Percentiles rank a stretch among this genome's conserved stretches.
phyloP scores from a whole-genome alignment of 1,140 invertebrate species.

The Lanistes nyassanus region DNA sequence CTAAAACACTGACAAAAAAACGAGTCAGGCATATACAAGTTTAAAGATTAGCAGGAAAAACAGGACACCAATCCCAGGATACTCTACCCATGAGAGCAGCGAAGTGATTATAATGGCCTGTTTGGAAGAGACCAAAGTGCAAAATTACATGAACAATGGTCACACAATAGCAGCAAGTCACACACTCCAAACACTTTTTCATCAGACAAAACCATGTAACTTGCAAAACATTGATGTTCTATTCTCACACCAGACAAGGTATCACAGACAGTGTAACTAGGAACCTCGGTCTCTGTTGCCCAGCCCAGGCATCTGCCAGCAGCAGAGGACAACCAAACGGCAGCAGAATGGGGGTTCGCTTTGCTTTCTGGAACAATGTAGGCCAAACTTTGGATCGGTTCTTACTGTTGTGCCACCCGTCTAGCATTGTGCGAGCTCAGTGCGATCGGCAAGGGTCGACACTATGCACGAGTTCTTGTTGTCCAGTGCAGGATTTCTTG shows the following conservation, averaged over 20 bases:
- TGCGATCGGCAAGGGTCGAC: no score
- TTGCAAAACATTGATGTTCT: neutral
- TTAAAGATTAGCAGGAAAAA: constrained; percentile 3
- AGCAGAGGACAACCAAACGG: no score
- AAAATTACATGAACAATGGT: constrained; percentile 12
- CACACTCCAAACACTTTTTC: neutral
- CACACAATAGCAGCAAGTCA: constrained; percentile 16
- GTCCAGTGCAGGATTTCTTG: no score
- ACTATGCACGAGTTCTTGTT: no score
- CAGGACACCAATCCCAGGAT: constrained; percentile 8
- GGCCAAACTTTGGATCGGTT: no score
- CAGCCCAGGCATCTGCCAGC: no score
- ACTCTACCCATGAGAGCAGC: constrained; percentile 37
- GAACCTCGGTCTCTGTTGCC: neutral
- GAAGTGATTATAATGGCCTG: constrained; percentile 42
- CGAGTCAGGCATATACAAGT: neutral
- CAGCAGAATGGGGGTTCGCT: no score
- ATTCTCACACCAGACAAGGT: neutral
- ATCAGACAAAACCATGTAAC: no score
- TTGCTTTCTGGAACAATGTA: no score
- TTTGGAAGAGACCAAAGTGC: constrained; percentile 27
- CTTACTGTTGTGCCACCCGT: no score
- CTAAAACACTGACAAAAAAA: neutral
- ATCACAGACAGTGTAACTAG: neutral
- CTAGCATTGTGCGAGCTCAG: no score